These are phyloP conservation scores for Phymanthus crucifer DNA, from an alignment of 92 coral and sea anemone genomes.

Conservation along the genomic window DNA sequence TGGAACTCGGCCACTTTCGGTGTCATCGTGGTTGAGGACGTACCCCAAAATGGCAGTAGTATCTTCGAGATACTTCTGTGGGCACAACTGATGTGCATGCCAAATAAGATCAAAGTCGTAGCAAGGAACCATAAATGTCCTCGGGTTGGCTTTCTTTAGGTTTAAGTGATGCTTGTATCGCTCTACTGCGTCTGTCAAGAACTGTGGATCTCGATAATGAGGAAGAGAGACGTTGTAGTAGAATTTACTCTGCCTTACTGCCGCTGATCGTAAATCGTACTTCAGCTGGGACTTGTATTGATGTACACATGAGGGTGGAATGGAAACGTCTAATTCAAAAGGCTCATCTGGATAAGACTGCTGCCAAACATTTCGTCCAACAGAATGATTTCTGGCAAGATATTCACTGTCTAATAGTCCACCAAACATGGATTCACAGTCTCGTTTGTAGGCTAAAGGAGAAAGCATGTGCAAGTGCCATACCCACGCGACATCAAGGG, in stretches of 20 bases:
- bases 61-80: slow-evolving; percentile 58
- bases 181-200: slow-evolving; percentile 58
- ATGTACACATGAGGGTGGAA: neutral
- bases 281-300: slow-evolving; percentile 28
- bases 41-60: slow-evolving; percentile 51
- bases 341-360: slow-evolving; percentile 40
- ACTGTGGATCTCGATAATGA: slow-evolving; percentile 57
- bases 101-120: slow-evolving; percentile 76
- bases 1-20: slow-evolving; percentile 50
- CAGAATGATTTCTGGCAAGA: slow-evolving; percentile 16
- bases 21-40: slow-evolving; percentile 57
- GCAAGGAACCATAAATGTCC: slow-evolving; percentile 64
- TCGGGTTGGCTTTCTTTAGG: slow-evolving; percentile 58
- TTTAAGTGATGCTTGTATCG: slow-evolving; percentile 66
- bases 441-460: slow-evolving; percentile 54
- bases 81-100: slow-evolving; percentile 74
- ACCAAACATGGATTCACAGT: slow-evolving; percentile 36
- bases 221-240: slow-evolving; percentile 74
- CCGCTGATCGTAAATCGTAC: slow-evolving; percentile 48
- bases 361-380: slow-evolving; percentile 39
- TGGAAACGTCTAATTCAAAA: slow-evolving; percentile 49
- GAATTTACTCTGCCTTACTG: slow-evolving; percentile 42
- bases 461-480: slow-evolving; percentile 72
- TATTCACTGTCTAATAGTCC: slow-evolving; percentile 45
- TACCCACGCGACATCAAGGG: slow-evolving; percentile 81